Percentiles rank a stretch among this genome's conserved stretches.
Conservation (phyloP, 1,140 invertebrate genomes). For the Leptinotarsa texana region DNA sequence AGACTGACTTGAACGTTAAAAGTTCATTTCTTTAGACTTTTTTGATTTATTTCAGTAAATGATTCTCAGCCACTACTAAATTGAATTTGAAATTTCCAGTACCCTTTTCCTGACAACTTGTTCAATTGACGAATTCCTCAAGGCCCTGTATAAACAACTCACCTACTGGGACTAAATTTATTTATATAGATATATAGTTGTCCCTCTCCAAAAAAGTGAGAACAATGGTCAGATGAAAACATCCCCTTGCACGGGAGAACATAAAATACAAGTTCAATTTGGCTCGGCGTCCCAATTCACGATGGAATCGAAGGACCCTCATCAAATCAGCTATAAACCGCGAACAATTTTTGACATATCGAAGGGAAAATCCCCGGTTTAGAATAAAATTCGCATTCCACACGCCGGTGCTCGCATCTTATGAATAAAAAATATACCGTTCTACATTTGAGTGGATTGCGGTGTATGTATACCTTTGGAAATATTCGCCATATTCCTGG, state of each 20-base stretch:
- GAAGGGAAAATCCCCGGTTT: conserved; percentile 45
- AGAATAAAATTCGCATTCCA: conserved; percentile 53
- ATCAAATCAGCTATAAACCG: conserved; percentile 51
- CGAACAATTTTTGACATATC: conserved; percentile 52
- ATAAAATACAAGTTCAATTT: conserved; percentile 43
- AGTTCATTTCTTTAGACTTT: too few relatives aligned
- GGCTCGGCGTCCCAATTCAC: conserved; percentile 34
- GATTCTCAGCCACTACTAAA: too few relatives aligned
- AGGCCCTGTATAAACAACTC: too few relatives aligned
- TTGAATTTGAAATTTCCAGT: too few relatives aligned
- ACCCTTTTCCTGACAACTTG: too few relatives aligned
- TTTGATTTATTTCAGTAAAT: too few relatives aligned
- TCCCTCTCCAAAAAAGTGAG: not conserved
- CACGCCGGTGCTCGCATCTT: conserved; percentile 33
- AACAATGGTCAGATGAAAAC: conserved; percentile 2
- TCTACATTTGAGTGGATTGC: not conserved
- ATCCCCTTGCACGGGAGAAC: conserved; percentile 22
- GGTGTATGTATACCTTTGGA: not conserved
- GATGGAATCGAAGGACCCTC: conserved; percentile 40
- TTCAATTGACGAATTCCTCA: too few relatives aligned
- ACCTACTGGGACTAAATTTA: too few relatives aligned
- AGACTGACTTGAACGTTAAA: too few relatives aligned
- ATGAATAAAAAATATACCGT: conserved; percentile 46
- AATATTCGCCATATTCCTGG: not conserved
- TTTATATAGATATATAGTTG: not conserved